A percentile compares a stretch with the other conserved stretches of the same genome.
phyloP scores from a whole-genome alignment of 2,888 invertebrate genomes.

The Loripinus fragilis region DNA sequence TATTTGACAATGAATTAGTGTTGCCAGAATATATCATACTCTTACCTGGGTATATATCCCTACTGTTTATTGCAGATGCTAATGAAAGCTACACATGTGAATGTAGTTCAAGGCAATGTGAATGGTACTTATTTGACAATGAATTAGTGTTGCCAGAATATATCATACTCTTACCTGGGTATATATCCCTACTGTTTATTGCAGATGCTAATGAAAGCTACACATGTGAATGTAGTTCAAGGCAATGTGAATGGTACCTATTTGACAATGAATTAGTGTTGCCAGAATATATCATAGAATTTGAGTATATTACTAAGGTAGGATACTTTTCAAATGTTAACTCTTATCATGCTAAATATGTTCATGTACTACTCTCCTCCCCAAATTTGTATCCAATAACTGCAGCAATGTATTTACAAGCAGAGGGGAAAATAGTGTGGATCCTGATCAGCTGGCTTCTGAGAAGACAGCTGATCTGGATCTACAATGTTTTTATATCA shows the following conservation, averaged over 20 bases:
- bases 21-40: too few relatives aligned
- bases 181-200: too few relatives aligned
- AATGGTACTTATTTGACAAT: constrained; percentile 83
- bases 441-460: too few relatives aligned
- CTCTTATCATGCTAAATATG: too few relatives aligned
- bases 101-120: constrained; percentile 81
- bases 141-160: constrained; percentile 82
- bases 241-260: constrained; percentile 83
- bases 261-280: constrained; percentile 81
- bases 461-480: too few relatives aligned
- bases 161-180: too few relatives aligned
- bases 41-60: too few relatives aligned
- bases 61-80: background rate
- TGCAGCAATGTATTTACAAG: too few relatives aligned
- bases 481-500: too few relatives aligned
- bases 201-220: constrained; percentile 18
- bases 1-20: constrained; percentile 81
- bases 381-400: too few relatives aligned
- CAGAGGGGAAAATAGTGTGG: too few relatives aligned
- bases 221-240: constrained; percentile 80
- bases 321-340: background rate
- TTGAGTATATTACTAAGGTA: constrained; percentile 83
- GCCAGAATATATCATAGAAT: constrained; percentile 83
- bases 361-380: too few relatives aligned
- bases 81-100: constrained; percentile 74